phyloP scores from a whole-genome alignment of 1,140 invertebrate species.

The Diprion similis region DNA sequence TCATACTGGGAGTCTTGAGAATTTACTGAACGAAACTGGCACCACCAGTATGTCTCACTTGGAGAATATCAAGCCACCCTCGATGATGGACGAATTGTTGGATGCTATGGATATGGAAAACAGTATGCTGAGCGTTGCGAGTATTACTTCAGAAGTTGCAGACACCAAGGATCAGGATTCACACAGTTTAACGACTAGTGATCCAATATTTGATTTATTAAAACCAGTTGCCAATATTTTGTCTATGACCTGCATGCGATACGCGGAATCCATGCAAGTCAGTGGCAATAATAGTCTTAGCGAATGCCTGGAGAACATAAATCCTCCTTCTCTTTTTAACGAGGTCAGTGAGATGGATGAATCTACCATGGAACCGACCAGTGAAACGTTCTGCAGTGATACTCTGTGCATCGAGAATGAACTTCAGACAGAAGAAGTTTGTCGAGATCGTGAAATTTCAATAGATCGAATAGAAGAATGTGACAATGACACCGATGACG shows the following conservation, averaged over 20 bases:
- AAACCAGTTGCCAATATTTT: constrained; percentile 56
- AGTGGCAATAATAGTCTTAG: constrained; percentile 60
- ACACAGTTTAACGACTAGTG: constrained; percentile 45
- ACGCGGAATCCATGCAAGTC: constrained; percentile 48
- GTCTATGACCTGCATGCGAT: constrained; percentile 53
- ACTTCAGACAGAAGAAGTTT: constrained; percentile 49
- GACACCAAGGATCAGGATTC: constrained; percentile 60
- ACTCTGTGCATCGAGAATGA: constrained; percentile 59
- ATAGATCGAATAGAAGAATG: constrained; percentile 46
- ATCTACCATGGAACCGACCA: constrained; percentile 65
- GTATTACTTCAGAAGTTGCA: constrained; percentile 79
- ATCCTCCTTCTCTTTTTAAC: constrained; percentile 69
- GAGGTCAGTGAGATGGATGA: constrained; percentile 70
- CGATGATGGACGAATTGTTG: constrained; percentile 77
- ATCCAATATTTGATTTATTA: constrained; percentile 51
- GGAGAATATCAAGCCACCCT: constrained; percentile 83
- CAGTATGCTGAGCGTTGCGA: constrained; percentile 83
- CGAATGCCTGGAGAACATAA: constrained; percentile 70
- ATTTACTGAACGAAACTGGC: constrained; percentile 63
- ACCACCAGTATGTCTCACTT: constrained; percentile 67
- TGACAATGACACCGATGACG: constrained; percentile 59
- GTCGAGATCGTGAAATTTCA: constrained; percentile 17
- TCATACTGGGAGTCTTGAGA: constrained; percentile 68
- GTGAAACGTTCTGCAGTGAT: constrained; percentile 66
- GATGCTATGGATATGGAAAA: constrained; percentile 76